A percentile compares a stretch with the other conserved stretches of the same genome.
Conservation (phyloP, 1,140 invertebrate species). For the Drosophila pruinosa region DNA sequence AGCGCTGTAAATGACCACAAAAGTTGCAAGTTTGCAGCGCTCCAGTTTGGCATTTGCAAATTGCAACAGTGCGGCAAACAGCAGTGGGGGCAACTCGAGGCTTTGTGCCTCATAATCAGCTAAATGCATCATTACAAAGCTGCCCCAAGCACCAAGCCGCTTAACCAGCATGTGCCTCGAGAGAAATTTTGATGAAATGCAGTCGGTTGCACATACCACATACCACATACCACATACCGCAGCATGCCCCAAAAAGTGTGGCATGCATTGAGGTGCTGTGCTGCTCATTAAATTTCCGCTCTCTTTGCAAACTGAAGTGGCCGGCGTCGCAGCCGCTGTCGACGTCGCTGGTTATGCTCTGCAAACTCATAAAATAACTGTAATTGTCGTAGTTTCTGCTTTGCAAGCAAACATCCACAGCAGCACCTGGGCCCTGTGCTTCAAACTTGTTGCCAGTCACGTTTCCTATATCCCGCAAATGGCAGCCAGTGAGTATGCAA, state of each 20-base stretch:
- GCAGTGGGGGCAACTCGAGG: constrained; percentile 4
- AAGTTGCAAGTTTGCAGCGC: constrained; percentile 45
- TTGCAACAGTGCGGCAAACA: constrained; percentile 18
- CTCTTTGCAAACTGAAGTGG: constrained; percentile 76
- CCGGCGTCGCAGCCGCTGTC: constrained; percentile 3
- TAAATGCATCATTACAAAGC: constrained; percentile 73
- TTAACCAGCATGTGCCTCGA: constrained; percentile 15
- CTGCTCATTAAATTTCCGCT: constrained; percentile 81
- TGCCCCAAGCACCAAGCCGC: not conserved
- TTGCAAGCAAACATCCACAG: constrained; percentile 25
- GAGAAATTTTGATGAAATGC: constrained; percentile 46
- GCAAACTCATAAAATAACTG: constrained; percentile 80
- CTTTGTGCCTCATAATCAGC: constrained; percentile 63
- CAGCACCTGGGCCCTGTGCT: constrained; percentile 1
- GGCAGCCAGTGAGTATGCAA: not conserved
- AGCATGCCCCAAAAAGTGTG: not conserved
- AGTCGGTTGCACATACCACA: constrained; percentile 32
- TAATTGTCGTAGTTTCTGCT: constrained; percentile 70
- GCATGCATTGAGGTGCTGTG: constrained; percentile 24
- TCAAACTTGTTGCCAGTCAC: constrained; percentile 52
- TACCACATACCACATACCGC: too few species aligned
- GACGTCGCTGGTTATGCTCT: constrained; percentile 62
- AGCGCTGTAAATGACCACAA: constrained; percentile 67
- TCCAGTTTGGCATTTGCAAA: constrained; percentile 60
- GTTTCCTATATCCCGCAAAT: constrained; percentile 17